Evolutionary conservation across 2,113 vertebrate genomes (phyloP).

Genomic region (Calypte anna): DNA sequence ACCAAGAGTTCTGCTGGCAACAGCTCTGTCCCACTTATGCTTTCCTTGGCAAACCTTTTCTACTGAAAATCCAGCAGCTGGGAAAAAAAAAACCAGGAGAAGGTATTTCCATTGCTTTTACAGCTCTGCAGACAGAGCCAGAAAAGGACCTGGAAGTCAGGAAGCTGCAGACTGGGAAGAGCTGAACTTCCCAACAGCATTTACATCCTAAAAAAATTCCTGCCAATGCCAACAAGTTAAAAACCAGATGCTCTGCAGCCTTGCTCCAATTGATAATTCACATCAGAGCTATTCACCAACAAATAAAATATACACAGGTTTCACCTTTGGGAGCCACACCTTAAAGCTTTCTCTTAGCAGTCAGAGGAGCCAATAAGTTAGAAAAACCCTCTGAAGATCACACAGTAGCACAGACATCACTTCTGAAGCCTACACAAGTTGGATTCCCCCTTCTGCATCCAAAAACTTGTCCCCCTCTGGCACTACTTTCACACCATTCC

Average conservation of each 20-base stretch:
- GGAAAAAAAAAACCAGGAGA: not conserved
- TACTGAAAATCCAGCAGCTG: not conserved
- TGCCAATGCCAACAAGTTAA: not conserved
- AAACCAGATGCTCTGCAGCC: not conserved
- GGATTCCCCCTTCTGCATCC: too few species aligned
- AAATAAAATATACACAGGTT: not conserved
- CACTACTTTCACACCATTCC: not conserved
- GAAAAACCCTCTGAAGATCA: not conserved
- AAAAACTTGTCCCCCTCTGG: not conserved
- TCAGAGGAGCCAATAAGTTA: not conserved
- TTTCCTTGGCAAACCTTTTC: not conserved
- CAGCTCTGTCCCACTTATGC: not conserved
- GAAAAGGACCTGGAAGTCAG: not conserved
- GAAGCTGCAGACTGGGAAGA: not conserved
- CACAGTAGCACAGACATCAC: not conserved
- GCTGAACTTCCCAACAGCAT: not conserved
- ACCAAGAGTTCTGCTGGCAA: not conserved
- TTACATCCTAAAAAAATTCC: not conserved
- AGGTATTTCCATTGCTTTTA: not conserved
- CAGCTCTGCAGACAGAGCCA: not conserved
- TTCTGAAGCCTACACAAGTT: not conserved
- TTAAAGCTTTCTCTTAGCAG: not conserved
- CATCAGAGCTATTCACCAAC: not conserved
- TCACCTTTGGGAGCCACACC: fast-evolving
- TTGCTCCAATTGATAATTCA: not conserved